Base-by-base conservation (phyloP, 1,140 invertebrate species). In the Pemphigus obesinymphae region DNA sequence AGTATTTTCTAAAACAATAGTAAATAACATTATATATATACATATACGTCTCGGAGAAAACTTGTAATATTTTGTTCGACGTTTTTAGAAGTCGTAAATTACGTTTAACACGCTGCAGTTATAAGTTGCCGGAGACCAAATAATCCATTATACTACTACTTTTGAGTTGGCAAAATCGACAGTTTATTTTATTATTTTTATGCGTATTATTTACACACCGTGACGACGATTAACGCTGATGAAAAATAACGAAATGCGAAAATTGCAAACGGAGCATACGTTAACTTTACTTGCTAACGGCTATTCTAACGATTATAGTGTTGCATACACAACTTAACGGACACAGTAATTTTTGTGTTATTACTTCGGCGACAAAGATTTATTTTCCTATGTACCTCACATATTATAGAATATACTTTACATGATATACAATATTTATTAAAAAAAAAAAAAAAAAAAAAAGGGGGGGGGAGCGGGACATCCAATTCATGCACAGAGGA, bases 101-200 rank as follows among this genome's bases (percentile, higher is more conserved):
- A 80, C 37, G 20, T 43, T 43, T 63, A 80, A 80, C 11, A 58
- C 40, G 45, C 55, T n/a, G n/a, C 23, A 58, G 53, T 58, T 40
- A 45, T 13, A 13, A 78, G 75, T 58, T 61, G 5, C n/a, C 10
- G 13, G 34, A 78, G 53, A 78, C 75, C n/a, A 78, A 48, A 73
- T 73, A 73, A 73, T 73, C 8, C 43, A 73, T 50, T 73, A 48
- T 15, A 13, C 3, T n/a, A 53, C 50, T 43, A 29, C 4, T 45
- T 50, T n/a, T 11, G 50, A 73, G 70, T 73, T 73, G n/a, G 45
- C 70, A 73, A 73, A 73, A 31, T 73, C 68, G 15, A 73, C 43
- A 31, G 17, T 73, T 50, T 48, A 29, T 72, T 48, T 45, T 45
- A 48, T 72, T 48, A 48, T 29, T 43, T 72, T 2, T 45, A 26